Evolutionary conservation across 2,888 invertebrate species (phyloP).

Genomic region (Cheilosia impressa): DNA sequence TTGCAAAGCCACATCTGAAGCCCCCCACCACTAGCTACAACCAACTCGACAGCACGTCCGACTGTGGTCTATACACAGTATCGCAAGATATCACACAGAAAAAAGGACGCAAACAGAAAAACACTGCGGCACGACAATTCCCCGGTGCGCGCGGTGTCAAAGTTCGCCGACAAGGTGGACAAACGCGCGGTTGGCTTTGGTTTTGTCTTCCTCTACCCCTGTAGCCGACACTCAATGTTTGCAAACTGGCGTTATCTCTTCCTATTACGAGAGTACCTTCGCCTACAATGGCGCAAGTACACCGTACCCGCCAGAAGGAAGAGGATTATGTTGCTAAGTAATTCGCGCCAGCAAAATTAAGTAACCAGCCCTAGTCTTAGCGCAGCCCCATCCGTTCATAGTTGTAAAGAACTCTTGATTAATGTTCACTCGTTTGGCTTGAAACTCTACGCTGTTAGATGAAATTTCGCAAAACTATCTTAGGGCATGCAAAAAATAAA

Average conservation of each 20-base stretch:
- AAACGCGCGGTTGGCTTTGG: constrained; percentile 56
- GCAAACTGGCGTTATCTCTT: constrained; percentile 66
- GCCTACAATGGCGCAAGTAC: constrained; percentile 30
- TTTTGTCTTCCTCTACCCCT: background rate
- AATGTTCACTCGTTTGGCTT: constrained; percentile 54
- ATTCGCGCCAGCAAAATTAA: constrained; percentile 58
- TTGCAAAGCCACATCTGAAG: constrained; percentile 16
- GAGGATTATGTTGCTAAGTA: constrained; percentile 68
- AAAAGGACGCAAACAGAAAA: constrained; percentile 22
- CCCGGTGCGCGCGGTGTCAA: constrained; percentile 63
- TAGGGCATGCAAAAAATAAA: constrained; percentile 53
- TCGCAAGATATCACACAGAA: constrained; percentile 12
- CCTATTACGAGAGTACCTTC: constrained; percentile 48
- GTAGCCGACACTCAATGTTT: constrained; percentile 17
- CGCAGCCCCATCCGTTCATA: background rate
- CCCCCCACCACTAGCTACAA: background rate
- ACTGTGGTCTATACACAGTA: constrained; percentile 42
- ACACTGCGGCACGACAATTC: constrained; percentile 57
- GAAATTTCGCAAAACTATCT: constrained; percentile 62
- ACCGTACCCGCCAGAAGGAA: background rate
- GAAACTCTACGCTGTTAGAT: constrained; percentile 67
- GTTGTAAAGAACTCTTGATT: constrained; percentile 63
- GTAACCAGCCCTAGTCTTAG: constrained; percentile 32
- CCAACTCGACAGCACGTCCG: constrained; percentile 56
- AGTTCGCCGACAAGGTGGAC: constrained; percentile 74